phyloP scores from a whole-genome alignment of 2,797 vertebrate species.

The Myripristis murdjan region DNA sequence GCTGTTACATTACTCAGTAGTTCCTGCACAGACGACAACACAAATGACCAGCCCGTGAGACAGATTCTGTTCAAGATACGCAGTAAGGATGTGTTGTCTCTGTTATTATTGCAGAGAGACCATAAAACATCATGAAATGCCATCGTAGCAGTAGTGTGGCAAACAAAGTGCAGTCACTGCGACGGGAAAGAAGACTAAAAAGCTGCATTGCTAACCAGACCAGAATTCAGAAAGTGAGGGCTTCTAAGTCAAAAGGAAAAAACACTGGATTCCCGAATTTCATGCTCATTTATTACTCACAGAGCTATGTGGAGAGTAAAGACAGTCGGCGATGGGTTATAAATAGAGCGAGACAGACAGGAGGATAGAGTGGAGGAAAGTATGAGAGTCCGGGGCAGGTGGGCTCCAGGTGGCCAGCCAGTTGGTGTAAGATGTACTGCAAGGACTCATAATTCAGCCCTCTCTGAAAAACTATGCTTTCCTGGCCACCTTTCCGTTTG shows the following conservation, averaged over 20 bases:
- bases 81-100: not conserved
- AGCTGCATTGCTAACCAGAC: not conserved
- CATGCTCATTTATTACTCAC: constrained; percentile 44
- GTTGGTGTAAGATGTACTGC: constrained; percentile 35
- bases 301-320: constrained; percentile 48
- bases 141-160: constrained; percentile 1
- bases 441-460: constrained; percentile 42
- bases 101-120: too few relatives aligned
- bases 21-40: not conserved
- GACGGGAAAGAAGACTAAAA: constrained; percentile 28
- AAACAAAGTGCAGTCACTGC: constrained; percentile 5
- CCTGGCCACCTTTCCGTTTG: constrained; percentile 39
- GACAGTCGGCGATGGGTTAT: constrained; percentile 58
- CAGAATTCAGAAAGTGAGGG: not conserved
- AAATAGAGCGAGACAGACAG: constrained; percentile 78
- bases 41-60: not conserved
- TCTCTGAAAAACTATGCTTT: constrained; percentile 56
- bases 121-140: not conserved
- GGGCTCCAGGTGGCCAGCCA: constrained; percentile 71
- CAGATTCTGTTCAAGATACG: not conserved
- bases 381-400: constrained; percentile 54
- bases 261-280: constrained; percentile 51
- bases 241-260: constrained; percentile 24
- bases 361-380: constrained; percentile 59
- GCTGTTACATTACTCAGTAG: constrained; percentile 6